These are phyloP conservation scores for Clunio marinus DNA, from an alignment of 2,888 invertebrate species.

Conservation along the genomic window DNA sequence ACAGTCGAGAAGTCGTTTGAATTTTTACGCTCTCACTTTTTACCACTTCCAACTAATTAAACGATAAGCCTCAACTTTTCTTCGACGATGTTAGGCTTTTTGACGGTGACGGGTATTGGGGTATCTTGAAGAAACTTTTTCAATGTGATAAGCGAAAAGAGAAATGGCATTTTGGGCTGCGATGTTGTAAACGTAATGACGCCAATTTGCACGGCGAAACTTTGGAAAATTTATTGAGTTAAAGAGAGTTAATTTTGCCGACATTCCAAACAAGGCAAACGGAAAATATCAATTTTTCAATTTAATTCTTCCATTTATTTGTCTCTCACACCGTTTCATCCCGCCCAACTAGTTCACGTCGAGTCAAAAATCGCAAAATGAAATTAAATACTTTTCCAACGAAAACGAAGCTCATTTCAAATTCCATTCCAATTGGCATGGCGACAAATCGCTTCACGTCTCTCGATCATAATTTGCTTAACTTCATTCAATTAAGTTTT, in stretches of 20 bases:
- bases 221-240: slow-evolving; percentile 8
- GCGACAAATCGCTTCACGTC: slow-evolving; percentile 36
- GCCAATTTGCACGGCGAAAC: slow-evolving; percentile 17
- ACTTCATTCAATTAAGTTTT: slow-evolving; percentile 33
- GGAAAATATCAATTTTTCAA: slow-evolving; percentile 34
- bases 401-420: slow-evolving; percentile 22
- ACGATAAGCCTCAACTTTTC: neutral
- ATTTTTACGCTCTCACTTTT: neutral
- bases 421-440: slow-evolving; percentile 33
- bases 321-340: neutral
- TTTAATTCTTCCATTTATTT: slow-evolving; percentile 23
- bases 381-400: slow-evolving; percentile 25
- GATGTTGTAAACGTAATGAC: neutral
- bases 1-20: slow-evolving; percentile 1
- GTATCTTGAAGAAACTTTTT: neutral
- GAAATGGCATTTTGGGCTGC: neutral
- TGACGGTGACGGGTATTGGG: neutral
- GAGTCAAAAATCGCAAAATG: too few relatives aligned
- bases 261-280: neutral
- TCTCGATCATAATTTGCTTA: slow-evolving; percentile 34
- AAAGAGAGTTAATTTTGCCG: slow-evolving; percentile 2
- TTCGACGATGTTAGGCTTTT: neutral
- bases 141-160: neutral
- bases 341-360: neutral
- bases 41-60: slow-evolving; percentile 15